Evolutionary conservation across 2,888 invertebrate genomes (phyloP).

Genomic region (Cremastinae sp.): DNA sequence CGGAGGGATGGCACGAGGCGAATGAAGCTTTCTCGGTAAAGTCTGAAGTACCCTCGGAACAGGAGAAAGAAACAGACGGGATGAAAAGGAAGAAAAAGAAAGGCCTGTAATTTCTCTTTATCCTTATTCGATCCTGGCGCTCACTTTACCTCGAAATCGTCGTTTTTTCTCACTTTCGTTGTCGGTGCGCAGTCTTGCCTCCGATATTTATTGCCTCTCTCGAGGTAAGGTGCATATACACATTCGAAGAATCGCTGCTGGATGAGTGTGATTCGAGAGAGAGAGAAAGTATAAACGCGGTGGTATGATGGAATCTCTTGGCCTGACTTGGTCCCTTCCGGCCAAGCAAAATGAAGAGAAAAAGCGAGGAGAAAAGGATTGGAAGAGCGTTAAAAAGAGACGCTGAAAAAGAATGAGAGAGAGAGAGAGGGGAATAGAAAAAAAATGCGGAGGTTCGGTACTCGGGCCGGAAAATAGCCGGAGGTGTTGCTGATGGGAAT

Average conservation of each 20-base stretch:
- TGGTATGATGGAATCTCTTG: conserved; percentile 58
- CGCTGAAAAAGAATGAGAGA: conserved; percentile 16
- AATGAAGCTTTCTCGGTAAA: conserved; percentile 43
- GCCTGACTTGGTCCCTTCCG: conserved; percentile 30
- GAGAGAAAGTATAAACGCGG: conserved; percentile 49
- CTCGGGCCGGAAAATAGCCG: conserved; percentile 63
- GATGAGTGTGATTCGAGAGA: conserved; percentile 24
- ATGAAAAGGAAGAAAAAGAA: conserved; percentile 45
- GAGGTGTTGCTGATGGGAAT: conserved; percentile 62
- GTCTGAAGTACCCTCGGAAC: conserved; percentile 32
- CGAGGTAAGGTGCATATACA: conserved; percentile 47
- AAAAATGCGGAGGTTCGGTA: conserved; percentile 49
- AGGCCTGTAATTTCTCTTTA: conserved; percentile 74
- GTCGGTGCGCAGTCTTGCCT: conserved; percentile 30
- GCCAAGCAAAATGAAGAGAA: conserved; percentile 29
- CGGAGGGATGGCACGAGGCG: conserved; percentile 1
- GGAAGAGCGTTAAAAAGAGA: conserved; percentile 46
- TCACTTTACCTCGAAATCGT: conserved; percentile 46
- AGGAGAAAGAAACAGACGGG: conserved; percentile 30
- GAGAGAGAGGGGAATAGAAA: conserved; percentile 41
- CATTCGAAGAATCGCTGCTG: conserved; percentile 18
- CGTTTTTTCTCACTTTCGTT: conserved; percentile 25
- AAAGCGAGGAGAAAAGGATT: conserved; percentile 24
- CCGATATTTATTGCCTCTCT: conserved; percentile 67
- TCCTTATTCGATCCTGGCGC: conserved; percentile 65